Evolutionary conservation across 2,113 vertebrate species (phyloP), one percentile per base, ranked within the genome.

Genomic region (Chlamydotis undulata): DNA sequence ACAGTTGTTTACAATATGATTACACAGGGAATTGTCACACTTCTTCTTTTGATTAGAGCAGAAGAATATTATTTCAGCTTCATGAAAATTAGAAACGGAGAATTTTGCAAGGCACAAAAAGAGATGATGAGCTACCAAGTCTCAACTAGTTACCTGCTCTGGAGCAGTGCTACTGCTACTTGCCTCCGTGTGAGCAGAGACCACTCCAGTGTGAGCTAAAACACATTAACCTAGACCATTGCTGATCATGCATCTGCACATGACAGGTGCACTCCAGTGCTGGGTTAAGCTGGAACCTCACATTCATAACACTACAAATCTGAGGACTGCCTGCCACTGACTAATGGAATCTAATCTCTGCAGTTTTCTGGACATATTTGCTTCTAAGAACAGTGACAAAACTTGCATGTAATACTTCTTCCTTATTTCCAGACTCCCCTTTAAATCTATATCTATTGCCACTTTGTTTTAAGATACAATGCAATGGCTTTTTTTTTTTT

Each of bases 191-290:
- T 3, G 35, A 29, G 3, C 9, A 35, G 14, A 29, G 43, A 17
- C 4, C 25, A 14, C 31, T 28, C 16, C 9, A 9, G 14, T 0
- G 5, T 35, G 45, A 78, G 4, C 22, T 31, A 33, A 6, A 53
- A 1, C 3, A 1, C 0, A 0, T 26, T 3, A 31, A 24, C 21
- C 7, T 22, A n/a, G 45, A 22, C 9, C 55, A 24, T 0, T 13
- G 26, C 14, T 8, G 21, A 4, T 4, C 31, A 1, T 0, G 0
- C 15, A 14, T 8, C 16, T 11, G 19, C 7, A 15, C 4, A 1
- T 4, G 12, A 29, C 21, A 26, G 28, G 23, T 0, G 0, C 8
- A 2, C 15, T 43, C 33, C 25, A 12, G 69, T 17, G 49, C 39
- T 18, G 25, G 70, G 63, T 12, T 67, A 28, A 45, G 33, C 39